A percentile compares a stretch with the other conserved stretches of the same genome.
These are phyloP conservation scores for Chydorus sphaericus DNA, from an alignment of 2,888 invertebrate genomes.

Conservation along the genomic window DNA sequence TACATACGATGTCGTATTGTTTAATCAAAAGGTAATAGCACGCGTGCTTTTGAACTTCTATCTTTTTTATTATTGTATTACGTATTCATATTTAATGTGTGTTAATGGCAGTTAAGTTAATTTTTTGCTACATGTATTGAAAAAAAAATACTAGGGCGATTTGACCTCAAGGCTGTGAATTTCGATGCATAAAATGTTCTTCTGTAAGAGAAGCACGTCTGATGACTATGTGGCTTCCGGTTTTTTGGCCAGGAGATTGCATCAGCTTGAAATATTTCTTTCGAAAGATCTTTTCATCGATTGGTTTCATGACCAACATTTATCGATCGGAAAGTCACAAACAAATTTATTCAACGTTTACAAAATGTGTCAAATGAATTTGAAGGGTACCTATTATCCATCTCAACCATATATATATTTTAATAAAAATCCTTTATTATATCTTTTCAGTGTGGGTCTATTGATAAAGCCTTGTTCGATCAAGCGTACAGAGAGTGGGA, in stretches of 20 bases:
- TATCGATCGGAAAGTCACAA: not conserved
- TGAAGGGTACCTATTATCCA: too few relatives aligned
- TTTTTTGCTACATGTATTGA: too few relatives aligned
- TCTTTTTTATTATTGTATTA: too few relatives aligned
- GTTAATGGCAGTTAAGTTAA: too few relatives aligned
- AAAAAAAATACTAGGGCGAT: too few relatives aligned
- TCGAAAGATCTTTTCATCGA: not conserved
- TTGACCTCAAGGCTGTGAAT: not conserved
- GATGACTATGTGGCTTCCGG: not conserved
- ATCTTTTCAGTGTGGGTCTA: not conserved
- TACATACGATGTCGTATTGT: too few relatives aligned
- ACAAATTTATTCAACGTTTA: not conserved
- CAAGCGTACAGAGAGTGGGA: not conserved
- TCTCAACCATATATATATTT: not conserved
- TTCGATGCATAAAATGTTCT: not conserved
- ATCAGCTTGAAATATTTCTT: not conserved
- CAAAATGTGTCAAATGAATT: not conserved
- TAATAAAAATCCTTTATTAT: not conserved
- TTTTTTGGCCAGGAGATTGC: not conserved
- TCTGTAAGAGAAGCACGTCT: not conserved
- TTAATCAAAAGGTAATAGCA: too few relatives aligned
- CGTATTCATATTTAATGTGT: too few relatives aligned
- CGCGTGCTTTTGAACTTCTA: too few relatives aligned
- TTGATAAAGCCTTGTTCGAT: not conserved
- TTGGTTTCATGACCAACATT: not conserved